A percentile compares a stretch with the other conserved stretches of the same genome.
Evolutionary conservation across 2,888 invertebrate species (phyloP).

Genomic region (Actias luna): DNA sequence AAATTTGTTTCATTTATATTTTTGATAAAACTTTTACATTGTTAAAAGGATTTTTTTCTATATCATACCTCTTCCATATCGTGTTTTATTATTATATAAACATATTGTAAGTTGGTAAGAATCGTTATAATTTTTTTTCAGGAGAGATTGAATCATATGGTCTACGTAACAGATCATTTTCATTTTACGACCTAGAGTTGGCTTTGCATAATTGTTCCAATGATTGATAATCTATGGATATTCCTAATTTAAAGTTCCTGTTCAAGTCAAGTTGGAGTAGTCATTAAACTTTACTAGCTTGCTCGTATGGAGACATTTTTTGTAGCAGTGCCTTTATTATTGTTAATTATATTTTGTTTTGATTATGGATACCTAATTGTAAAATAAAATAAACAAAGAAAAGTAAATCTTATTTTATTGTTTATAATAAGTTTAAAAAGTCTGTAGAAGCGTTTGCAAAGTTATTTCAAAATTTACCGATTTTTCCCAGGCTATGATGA

Average conservation of each 20-base stretch:
- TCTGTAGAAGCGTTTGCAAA: too few relatives aligned
- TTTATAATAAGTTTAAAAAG: neutral
- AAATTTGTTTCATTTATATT: too few relatives aligned
- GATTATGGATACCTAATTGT: neutral
- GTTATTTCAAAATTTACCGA: neutral
- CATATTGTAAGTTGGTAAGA: too few relatives aligned
- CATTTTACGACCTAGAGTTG: conserved; percentile 68
- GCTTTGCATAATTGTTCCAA: conserved; percentile 71
- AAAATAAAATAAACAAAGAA: neutral
- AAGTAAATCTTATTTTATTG: neutral
- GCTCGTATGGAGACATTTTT: neutral
- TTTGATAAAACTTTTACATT: too few relatives aligned
- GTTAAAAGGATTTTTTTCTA: too few relatives aligned
- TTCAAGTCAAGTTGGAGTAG: neutral
- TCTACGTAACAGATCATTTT: conserved; percentile 43
- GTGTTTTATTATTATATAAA: too few relatives aligned
- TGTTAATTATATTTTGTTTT: neutral
- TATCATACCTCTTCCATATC: too few relatives aligned
- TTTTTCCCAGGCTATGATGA: neutral
- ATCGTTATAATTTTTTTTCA: conserved; percentile 31
- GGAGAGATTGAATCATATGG: conserved; percentile 29
- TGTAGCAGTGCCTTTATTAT: neutral
- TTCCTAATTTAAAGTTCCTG: neutral
- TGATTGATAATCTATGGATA: conserved; percentile 42
- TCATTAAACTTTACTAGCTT: neutral